Evolutionary conservation across 2,888 invertebrate genomes (phyloP).

Genomic region (Diadromus collaris): DNA sequence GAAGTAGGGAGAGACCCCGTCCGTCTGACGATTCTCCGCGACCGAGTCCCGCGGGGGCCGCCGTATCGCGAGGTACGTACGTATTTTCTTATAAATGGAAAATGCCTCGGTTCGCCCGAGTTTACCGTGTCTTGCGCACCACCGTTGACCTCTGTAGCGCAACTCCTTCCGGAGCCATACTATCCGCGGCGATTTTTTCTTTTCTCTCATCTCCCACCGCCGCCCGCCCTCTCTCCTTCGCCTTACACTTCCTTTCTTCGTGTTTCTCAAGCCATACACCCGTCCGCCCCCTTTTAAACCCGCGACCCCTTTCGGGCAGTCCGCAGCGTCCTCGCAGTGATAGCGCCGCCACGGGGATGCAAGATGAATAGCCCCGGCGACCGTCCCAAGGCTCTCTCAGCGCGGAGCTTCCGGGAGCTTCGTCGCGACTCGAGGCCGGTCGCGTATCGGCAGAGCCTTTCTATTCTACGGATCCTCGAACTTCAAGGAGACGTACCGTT

Average conservation of each 20-base stretch:
- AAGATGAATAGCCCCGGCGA: conserved; percentile 68
- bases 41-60: conserved; percentile 64
- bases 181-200: conserved; percentile 25
- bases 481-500: conserved; percentile 3
- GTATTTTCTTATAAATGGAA: conserved; percentile 77
- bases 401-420: conserved; percentile 47
- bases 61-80: conserved; percentile 62
- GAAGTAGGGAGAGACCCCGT: conserved; percentile 13
- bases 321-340: conserved; percentile 49
- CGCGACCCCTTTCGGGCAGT: conserved; percentile 45
- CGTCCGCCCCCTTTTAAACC: conserved; percentile 69
- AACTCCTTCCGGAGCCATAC: conserved; percentile 11
- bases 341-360: conserved; percentile 62
- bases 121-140: conserved; percentile 51
- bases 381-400: conserved; percentile 9
- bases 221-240: conserved; percentile 20
- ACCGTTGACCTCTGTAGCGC: conserved; percentile 24
- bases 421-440: conserved; percentile 44
- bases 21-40: conserved; percentile 25
- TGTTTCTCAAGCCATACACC: conserved; percentile 29
- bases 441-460: conserved; percentile 49
- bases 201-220: background rate
- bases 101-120: conserved; percentile 66
- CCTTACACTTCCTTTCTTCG: conserved; percentile 45
- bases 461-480: conserved; percentile 47